Conservation (phyloP, 2,797 vertebrate genomes). For the Rhabdophis nuchalis region DNA sequence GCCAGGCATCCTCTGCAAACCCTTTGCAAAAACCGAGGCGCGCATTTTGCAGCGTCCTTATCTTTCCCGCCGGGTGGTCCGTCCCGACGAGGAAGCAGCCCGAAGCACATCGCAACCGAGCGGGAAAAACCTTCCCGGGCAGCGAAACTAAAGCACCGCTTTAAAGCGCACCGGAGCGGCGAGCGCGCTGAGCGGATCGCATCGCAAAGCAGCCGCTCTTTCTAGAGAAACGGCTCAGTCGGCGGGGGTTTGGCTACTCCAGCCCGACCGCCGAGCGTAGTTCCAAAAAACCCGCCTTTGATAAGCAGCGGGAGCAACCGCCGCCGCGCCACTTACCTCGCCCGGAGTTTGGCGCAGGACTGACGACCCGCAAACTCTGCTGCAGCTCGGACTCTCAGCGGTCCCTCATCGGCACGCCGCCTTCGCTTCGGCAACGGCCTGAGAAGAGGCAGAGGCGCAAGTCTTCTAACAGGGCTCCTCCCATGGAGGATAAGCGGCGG, state of each 20-base stretch:
- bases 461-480: not conserved
- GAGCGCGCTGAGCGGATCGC: not conserved
- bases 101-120: not conserved
- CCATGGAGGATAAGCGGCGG: not conserved
- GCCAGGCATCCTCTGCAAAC: not conserved
- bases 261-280: not conserved
- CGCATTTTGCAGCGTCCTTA: not conserved
- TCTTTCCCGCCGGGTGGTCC: not conserved
- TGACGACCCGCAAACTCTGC: slow-evolving; percentile 28
- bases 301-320: not conserved
- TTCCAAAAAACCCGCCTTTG: not conserved
- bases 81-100: not conserved
- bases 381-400: slow-evolving; percentile 13
- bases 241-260: not conserved
- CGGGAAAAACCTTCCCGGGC: not conserved
- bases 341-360: slow-evolving; percentile 41
- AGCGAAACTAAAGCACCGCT: not conserved
- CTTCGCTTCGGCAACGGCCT: not conserved
- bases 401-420: not conserved
- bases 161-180: not conserved
- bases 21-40: not conserved
- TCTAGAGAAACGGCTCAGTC: not conserved
- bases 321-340: slow-evolving; percentile 31
- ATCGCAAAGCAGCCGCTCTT: not conserved
- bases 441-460: not conserved